phyloP scores from a whole-genome alignment of 2,113 vertebrate species.

The Amphilophus citrinellus region DNA sequence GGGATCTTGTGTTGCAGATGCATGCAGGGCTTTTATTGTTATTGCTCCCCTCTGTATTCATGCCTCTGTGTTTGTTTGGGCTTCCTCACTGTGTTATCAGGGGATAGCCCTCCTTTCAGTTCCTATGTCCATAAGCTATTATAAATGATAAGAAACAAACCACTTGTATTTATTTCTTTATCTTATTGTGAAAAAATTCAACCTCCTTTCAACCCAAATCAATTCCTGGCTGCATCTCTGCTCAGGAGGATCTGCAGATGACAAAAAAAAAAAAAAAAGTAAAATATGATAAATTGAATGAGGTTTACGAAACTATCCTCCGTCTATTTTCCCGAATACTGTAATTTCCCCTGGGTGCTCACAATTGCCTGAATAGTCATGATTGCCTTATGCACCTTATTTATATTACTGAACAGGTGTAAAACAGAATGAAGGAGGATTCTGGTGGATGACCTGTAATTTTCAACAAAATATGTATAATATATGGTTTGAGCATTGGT shows the following conservation, averaged over 20 bases:
- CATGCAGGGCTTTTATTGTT: neutral
- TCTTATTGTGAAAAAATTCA: neutral
- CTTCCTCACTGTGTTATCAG: neutral
- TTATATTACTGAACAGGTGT: neutral
- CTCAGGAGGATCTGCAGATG: neutral
- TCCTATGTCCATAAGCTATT: neutral
- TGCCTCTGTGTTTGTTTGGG: conserved; percentile 14
- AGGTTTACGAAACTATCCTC: neutral
- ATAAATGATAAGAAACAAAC: neutral
- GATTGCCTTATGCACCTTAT: neutral
- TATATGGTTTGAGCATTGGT: neutral
- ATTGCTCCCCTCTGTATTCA: neutral
- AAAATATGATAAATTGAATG: neutral
- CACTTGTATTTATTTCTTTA: neutral
- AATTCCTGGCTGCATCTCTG: neutral
- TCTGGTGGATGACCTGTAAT: neutral
- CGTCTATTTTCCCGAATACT: neutral
- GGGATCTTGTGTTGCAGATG: neutral
- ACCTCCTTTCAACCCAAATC: neutral
- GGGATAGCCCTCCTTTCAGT: neutral
- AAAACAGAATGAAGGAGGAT: neutral
- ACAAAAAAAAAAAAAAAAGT: neutral
- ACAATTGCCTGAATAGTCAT: neutral
- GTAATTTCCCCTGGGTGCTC: neutral
- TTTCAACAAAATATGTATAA: neutral